A percentile compares a stretch with the other conserved stretches of the same genome.
Conservation (phyloP, 2,113 vertebrate species). For the Carassius gibelio region DNA sequence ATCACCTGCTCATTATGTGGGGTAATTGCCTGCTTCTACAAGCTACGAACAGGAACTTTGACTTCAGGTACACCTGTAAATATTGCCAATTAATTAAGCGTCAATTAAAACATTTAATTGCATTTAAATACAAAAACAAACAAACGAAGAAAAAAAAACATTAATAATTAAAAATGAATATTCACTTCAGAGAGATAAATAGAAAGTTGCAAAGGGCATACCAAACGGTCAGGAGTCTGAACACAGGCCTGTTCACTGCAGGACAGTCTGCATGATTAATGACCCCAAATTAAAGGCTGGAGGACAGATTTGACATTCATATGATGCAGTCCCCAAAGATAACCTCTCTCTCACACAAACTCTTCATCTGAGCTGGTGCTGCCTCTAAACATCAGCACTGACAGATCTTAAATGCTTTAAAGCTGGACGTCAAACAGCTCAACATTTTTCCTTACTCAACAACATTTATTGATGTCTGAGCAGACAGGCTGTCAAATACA, state of each 20-base stretch:
- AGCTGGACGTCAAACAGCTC: conserved; percentile 55
- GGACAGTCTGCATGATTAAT: conserved; percentile 76
- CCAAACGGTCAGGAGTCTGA: conserved; percentile 64
- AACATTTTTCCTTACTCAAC: conserved; percentile 49
- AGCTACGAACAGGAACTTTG: conserved; percentile 24
- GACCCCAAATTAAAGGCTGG: conserved; percentile 74
- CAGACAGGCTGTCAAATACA: conserved; percentile 13
- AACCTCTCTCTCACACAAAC: conserved; percentile 44
- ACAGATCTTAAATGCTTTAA: conserved; percentile 43
- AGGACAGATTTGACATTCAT: conserved; percentile 73
- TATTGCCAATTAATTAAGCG: background rate
- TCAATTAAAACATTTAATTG: background rate
- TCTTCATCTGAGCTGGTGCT: background rate
- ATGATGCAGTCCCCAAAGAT: conserved; percentile 65
- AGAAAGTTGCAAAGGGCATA: conserved; percentile 14
- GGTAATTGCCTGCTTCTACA: conserved; percentile 25
- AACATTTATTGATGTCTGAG: conserved; percentile 51
- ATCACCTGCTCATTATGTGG: conserved; percentile 11
- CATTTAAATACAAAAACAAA: background rate
- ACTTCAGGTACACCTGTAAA: conserved; percentile 6
- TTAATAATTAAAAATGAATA: background rate
- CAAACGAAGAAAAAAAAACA: background rate
- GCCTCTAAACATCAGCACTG: conserved; percentile 57
- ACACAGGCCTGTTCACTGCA: conserved; percentile 72
- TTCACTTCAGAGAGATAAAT: background rate